These are phyloP conservation scores for Helicoverpa assulta DNA, from an alignment of 2,888 invertebrate species.

Conservation along the genomic window DNA sequence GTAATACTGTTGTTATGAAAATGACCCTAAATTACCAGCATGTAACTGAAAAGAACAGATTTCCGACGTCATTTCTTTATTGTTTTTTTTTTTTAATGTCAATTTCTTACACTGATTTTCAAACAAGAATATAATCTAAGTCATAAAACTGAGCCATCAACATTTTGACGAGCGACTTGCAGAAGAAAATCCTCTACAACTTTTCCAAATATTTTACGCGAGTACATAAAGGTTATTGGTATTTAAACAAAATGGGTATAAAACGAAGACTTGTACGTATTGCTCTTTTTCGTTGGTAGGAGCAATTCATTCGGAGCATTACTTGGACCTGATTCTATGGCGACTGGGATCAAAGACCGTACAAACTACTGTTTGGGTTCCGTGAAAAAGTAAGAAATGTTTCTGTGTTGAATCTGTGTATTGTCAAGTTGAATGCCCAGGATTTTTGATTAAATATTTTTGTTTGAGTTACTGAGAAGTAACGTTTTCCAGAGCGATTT, in stretches of 20 bases:
- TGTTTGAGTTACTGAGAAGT: too few relatives aligned
- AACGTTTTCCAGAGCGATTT: too few relatives aligned
- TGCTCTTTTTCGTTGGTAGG: slow-evolving; percentile 3
- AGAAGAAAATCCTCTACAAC: background rate
- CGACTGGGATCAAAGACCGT: slow-evolving; percentile 24
- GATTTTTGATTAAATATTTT: too few relatives aligned
- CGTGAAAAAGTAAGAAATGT: background rate
- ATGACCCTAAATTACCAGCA: too few relatives aligned
- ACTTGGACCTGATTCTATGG: slow-evolving; percentile 14
- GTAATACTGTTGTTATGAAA: too few relatives aligned
- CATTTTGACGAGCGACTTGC: background rate
- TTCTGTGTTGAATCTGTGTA: background rate
- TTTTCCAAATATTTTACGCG: background rate
- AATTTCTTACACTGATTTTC: too few relatives aligned
- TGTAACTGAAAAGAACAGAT: too few relatives aligned
- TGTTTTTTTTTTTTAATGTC: too few relatives aligned
- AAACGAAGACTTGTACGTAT: background rate
- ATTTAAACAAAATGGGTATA: background rate
- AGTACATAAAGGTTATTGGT: background rate
- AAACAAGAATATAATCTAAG: too few relatives aligned
- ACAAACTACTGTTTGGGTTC: slow-evolving; percentile 6
- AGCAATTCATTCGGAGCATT: slow-evolving; percentile 24
- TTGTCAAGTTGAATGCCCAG: background rate
- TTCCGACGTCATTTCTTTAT: too few relatives aligned
- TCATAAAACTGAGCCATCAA: background rate